Conservation (phyloP, 2,888 invertebrate species). For the Plagodis pulveraria region DNA sequence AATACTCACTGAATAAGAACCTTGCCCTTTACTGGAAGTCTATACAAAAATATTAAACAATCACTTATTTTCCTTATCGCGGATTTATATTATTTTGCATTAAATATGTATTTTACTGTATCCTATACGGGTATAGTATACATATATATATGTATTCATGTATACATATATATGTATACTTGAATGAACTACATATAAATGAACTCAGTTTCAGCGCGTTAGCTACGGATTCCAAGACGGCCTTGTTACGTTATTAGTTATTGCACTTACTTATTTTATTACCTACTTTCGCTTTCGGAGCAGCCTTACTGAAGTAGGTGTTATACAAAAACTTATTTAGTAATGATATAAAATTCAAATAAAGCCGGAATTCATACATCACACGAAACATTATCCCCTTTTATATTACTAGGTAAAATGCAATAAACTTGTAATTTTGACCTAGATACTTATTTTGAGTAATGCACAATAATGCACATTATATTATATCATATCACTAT, state of each 20-base stretch:
- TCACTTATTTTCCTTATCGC: too few relatives aligned
- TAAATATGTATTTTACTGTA: too few relatives aligned
- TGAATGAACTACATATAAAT: too few relatives aligned
- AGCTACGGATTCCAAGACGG: too few relatives aligned
- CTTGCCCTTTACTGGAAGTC: too few relatives aligned
- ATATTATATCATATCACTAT: neutral
- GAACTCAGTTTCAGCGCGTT: too few relatives aligned
- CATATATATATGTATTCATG: too few relatives aligned
- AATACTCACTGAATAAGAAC: too few relatives aligned
- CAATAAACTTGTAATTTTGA: conserved; percentile 8
- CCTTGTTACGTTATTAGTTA: neutral
- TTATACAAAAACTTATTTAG: conserved; percentile 21
- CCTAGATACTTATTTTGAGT: neutral
- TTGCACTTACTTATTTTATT: conserved; percentile 25
- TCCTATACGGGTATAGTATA: too few relatives aligned
- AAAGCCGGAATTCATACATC: conserved; percentile 19
- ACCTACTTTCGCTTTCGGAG: conserved; percentile 51
- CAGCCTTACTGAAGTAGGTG: conserved; percentile 35
- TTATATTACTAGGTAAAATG: conserved; percentile 3
- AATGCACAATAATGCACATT: neutral
- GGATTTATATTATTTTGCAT: too few relatives aligned
- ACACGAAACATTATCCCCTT: conserved; percentile 1
- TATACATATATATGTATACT: too few relatives aligned
- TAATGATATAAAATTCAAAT: conserved; percentile 14
- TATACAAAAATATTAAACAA: too few relatives aligned